These are phyloP conservation scores for Drosophila acutilabella DNA, from an alignment of 2,888 invertebrate species.

Conservation along the genomic window DNA sequence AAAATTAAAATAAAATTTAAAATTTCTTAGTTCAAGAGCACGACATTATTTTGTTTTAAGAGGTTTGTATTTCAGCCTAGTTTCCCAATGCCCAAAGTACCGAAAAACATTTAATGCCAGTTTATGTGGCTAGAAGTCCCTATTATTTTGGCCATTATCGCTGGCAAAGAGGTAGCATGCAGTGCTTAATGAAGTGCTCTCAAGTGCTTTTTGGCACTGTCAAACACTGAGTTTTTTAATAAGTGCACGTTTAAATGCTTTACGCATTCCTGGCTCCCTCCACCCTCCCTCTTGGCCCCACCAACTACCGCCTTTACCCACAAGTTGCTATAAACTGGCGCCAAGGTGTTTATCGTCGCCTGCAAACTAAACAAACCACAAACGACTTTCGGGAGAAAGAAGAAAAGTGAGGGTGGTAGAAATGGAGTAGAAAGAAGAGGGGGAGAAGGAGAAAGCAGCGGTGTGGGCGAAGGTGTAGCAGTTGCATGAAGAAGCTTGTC, in stretches of 20 bases:
- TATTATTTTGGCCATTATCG: background rate
- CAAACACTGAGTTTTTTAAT: constrained; percentile 37
- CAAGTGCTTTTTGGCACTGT: constrained; percentile 51
- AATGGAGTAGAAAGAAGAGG: background rate
- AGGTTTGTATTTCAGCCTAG: too few relatives aligned
- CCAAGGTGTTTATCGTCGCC: constrained; percentile 78
- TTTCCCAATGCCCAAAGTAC: too few relatives aligned
- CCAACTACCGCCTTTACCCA: too few relatives aligned
- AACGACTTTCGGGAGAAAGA: background rate
- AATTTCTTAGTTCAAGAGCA: too few relatives aligned
- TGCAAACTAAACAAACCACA: constrained; percentile 70
- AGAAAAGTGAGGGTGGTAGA: background rate
- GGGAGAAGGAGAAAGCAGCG: background rate
- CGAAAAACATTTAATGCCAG: background rate
- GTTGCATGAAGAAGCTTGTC: constrained; percentile 23
- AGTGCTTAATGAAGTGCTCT: constrained; percentile 26
- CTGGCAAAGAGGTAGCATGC: constrained; percentile 39
- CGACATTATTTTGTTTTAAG: too few relatives aligned
- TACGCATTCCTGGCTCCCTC: too few relatives aligned
- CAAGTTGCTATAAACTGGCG: constrained; percentile 48
- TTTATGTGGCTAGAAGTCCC: background rate
- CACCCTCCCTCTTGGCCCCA: too few relatives aligned
- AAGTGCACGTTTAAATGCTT: constrained; percentile 23
- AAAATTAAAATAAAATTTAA: too few relatives aligned
- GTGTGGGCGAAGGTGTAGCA: constrained; percentile 3